phyloP scores from a whole-genome alignment of 2,113 vertebrate species.

The Natator depressus region DNA sequence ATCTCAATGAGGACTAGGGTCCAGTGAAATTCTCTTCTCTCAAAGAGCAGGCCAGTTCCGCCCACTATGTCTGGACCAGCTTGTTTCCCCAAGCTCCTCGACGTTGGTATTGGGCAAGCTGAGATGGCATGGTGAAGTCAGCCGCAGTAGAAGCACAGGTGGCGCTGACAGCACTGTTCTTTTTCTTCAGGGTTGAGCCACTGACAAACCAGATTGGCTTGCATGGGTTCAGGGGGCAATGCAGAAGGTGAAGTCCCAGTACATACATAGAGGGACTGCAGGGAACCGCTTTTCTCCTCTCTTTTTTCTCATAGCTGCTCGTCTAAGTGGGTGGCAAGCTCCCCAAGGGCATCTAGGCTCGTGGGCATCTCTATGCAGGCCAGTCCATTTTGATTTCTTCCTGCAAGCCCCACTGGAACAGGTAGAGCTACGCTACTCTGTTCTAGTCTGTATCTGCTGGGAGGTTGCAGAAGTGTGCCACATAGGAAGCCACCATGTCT shows the following conservation, averaged over 20 bases:
- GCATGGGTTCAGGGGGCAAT: background rate
- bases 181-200: background rate
- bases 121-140: too few species aligned
- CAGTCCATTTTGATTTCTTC: background rate
- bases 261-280: background rate
- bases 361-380: background rate
- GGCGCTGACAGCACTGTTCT: background rate
- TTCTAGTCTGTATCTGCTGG: background rate
- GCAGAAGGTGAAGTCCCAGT: background rate
- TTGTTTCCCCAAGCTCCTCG: too few species aligned
- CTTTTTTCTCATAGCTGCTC: background rate
- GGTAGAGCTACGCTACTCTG: background rate
- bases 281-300: background rate
- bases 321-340: background rate
- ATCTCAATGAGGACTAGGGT: background rate
- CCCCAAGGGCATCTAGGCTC: too few species aligned
- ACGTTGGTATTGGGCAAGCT: too few species aligned
- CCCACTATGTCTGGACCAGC: too few species aligned
- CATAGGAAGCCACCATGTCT: too few species aligned
- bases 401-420: background rate
- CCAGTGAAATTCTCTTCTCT: background rate
- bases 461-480: too few species aligned
- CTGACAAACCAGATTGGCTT: background rate
- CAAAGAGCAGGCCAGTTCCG: background rate
- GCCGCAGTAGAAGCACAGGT: too few species aligned